A percentile compares a stretch with the other conserved stretches of the same genome.
Evolutionary conservation across 92 coral and sea anemone species (phyloP).

Genomic region (Hydrozoanthus gracilis): DNA sequence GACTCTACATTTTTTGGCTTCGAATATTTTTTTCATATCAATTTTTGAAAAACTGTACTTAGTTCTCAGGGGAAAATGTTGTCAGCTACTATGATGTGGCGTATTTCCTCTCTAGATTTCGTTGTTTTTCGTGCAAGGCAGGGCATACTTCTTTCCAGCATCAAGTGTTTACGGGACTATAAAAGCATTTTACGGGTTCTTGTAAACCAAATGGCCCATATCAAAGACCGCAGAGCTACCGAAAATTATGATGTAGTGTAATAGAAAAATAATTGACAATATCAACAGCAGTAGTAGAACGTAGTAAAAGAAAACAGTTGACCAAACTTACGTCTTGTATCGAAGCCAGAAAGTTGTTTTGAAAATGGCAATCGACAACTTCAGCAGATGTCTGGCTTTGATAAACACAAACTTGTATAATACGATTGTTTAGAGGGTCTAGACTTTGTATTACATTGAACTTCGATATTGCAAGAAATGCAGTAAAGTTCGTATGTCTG

Average conservation of each 20-base stretch:
- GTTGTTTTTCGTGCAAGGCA: slow-evolving; percentile 39
- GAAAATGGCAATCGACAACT: too few relatives aligned
- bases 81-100: background rate
- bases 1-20: background rate
- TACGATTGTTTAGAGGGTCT: slow-evolving; percentile 13
- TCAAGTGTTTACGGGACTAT: slow-evolving; percentile 28
- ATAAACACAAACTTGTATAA: too few relatives aligned
- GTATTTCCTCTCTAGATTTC: background rate
- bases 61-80: background rate
- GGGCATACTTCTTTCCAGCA: background rate
- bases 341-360: too few relatives aligned
- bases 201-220: background rate
- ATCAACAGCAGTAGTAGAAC: background rate
- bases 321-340: too few relatives aligned
- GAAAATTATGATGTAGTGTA: too few relatives aligned
- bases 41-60: background rate
- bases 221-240: background rate
- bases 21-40: background rate
- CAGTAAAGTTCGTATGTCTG: background rate
- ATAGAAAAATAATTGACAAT: background rate
- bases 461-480: background rate
- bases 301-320: too few relatives aligned
- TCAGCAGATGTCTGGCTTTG: too few relatives aligned
- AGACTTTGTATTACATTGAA: background rate
- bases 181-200: slow-evolving; percentile 21